Evolutionary conservation across 2,797 vertebrate genomes (phyloP).

Genomic region (Syngnathus acus): DNA sequence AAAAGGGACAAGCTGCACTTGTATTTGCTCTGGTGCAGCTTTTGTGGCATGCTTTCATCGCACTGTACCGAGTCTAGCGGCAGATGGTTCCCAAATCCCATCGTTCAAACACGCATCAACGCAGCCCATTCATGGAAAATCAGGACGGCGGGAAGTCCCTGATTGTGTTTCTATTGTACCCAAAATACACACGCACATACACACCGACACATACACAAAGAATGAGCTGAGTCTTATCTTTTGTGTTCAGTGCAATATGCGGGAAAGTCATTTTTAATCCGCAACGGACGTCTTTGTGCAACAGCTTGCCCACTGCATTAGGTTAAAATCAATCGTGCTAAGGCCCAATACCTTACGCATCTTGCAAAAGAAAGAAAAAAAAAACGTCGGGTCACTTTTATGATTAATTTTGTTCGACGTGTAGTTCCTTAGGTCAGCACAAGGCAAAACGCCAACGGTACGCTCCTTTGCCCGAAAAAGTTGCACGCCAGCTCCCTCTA

Average conservation of each 20-base stretch:
- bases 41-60: slow-evolving; percentile 80
- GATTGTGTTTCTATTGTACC: slow-evolving; percentile 48
- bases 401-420: too few relatives aligned
- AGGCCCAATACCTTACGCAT: too few relatives aligned
- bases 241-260: slow-evolving; percentile 48
- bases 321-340: neutral
- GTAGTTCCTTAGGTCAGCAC: too few relatives aligned
- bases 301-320: slow-evolving; percentile 29
- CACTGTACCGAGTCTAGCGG: slow-evolving; percentile 64
- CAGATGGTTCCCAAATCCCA: slow-evolving; percentile 90
- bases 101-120: slow-evolving; percentile 76
- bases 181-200: slow-evolving; percentile 11
- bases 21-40: slow-evolving; percentile 58
- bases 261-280: slow-evolving; percentile 44
- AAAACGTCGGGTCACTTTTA: too few relatives aligned
- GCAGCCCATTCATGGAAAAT: slow-evolving; percentile 64
- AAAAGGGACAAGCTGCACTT: slow-evolving; percentile 43
- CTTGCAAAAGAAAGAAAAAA: too few relatives aligned
- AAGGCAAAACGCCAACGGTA: too few relatives aligned
- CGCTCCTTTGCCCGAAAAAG: too few relatives aligned
- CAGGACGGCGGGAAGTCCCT: slow-evolving; percentile 65
- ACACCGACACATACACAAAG: slow-evolving; percentile 11
- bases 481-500: too few relatives aligned
- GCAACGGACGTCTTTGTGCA: slow-evolving; percentile 3
- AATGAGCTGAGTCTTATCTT: slow-evolving; percentile 35